Evolutionary conservation across 2,888 invertebrate species (phyloP).

Genomic region (Athalia circularis): DNA sequence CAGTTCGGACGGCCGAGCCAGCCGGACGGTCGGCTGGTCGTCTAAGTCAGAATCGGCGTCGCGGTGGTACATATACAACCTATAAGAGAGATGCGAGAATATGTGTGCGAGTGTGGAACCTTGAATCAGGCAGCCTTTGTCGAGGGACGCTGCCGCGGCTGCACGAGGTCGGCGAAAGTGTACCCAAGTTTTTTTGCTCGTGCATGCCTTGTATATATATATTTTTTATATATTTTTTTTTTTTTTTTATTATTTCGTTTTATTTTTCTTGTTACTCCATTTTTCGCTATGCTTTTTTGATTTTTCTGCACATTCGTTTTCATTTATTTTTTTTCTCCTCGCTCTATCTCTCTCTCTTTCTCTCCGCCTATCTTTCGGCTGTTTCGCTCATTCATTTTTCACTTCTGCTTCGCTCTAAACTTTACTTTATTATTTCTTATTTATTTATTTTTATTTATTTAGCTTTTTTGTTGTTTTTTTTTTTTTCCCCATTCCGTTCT

Average conservation of each 20-base stretch:
- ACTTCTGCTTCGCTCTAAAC: not conserved
- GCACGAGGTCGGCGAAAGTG: slow-evolving; percentile 74
- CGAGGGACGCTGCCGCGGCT: slow-evolving; percentile 70
- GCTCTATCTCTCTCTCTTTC: slow-evolving; percentile 13
- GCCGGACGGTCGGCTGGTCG: slow-evolving; percentile 30
- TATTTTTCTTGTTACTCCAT: slow-evolving; percentile 55
- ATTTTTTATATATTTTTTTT: not conserved
- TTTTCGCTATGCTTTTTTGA: slow-evolving; percentile 51
- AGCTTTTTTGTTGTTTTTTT: not conserved
- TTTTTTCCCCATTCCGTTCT: not conserved
- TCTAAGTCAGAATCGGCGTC: slow-evolving; percentile 38
- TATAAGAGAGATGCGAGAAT: slow-evolving; percentile 51
- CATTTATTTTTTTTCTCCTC: slow-evolving; percentile 57
- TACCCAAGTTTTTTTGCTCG: slow-evolving; percentile 69
- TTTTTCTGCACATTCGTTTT: slow-evolving; percentile 52
- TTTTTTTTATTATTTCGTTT: slow-evolving; percentile 3
- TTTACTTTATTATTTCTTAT: not conserved
- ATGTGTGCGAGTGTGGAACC: slow-evolving; percentile 68
- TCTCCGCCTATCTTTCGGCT: slow-evolving; percentile 13
- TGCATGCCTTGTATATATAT: slow-evolving; percentile 56
- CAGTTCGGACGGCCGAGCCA: slow-evolving; percentile 28
- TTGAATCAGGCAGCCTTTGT: slow-evolving; percentile 74
- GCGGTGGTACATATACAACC: slow-evolving; percentile 32
- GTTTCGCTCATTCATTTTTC: slow-evolving; percentile 7
- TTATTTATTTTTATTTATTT: not conserved